These are phyloP conservation scores for Pterostichus madidus DNA, from an alignment of 2,888 invertebrate genomes.

Conservation along the genomic window DNA sequence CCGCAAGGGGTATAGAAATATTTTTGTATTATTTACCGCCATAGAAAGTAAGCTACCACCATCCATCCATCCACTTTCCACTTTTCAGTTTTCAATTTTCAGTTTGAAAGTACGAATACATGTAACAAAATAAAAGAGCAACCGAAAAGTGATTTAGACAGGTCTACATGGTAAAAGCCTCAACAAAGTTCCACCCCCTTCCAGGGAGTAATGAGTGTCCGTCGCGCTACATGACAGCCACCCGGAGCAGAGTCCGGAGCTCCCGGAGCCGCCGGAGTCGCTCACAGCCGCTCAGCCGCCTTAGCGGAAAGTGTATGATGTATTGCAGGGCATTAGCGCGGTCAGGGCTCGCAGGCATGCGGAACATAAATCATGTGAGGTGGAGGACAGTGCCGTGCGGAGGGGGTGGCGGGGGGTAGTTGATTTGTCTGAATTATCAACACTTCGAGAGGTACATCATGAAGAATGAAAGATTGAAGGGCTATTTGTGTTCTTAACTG, in stretches of 20 bases:
- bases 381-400: background rate
- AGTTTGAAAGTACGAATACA: slow-evolving; percentile 16
- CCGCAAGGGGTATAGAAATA: no score
- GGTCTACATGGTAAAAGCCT: slow-evolving; percentile 19
- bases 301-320: slow-evolving; percentile 58
- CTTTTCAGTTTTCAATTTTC: slow-evolving; percentile 13
- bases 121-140: slow-evolving; percentile 29
- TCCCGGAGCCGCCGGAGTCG: background rate
- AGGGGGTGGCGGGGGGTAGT: background rate
- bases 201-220: slow-evolving; percentile 51
- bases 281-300: slow-evolving; percentile 1
- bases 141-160: slow-evolving; percentile 21
- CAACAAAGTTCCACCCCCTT: background rate
- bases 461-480: no score
- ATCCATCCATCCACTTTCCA: background rate
- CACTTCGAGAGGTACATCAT: no score
- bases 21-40: no score
- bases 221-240: slow-evolving; percentile 46
- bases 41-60: no score
- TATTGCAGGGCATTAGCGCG: slow-evolving; percentile 63
- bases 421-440: background rate
- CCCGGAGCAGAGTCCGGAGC: background rate
- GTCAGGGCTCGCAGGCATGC: slow-evolving; percentile 57
- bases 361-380: slow-evolving; percentile 58
- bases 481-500: no score